phyloP scores from a whole-genome alignment of 1,140 invertebrate species.

The Diabrotica virgifera region DNA sequence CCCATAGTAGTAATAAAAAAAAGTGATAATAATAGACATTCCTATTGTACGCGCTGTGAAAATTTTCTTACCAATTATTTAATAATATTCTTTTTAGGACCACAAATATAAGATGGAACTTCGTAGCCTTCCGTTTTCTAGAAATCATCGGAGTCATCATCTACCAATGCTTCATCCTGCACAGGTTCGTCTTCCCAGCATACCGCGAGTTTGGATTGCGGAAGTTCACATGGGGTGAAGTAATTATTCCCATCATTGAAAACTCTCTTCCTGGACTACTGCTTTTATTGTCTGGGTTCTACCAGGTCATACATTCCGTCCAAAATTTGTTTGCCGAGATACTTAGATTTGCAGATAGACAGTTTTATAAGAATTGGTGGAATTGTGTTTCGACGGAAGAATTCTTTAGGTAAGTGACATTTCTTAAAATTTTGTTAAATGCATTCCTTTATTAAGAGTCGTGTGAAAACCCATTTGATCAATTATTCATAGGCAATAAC shows the following conservation, averaged over 20 bases:
- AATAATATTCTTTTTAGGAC: slow-evolving; percentile 23
- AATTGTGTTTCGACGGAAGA: slow-evolving; percentile 74
- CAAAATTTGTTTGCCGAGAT: slow-evolving; percentile 87
- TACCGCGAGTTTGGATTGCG: slow-evolving; percentile 67
- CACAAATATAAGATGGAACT: slow-evolving; percentile 68
- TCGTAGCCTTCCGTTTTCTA: slow-evolving; percentile 65
- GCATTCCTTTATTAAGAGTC: no score
- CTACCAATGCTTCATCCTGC: slow-evolving; percentile 75
- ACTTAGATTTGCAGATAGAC: slow-evolving; percentile 78
- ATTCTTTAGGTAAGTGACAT: slow-evolving; percentile 60
- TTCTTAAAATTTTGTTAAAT: no score
- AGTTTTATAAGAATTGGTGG: slow-evolving; percentile 96
- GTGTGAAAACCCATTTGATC: no score
- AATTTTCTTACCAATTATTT: no score
- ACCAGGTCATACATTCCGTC: slow-evolving; percentile 83
- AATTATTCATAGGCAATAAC: no score
- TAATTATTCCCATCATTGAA: slow-evolving; percentile 55
- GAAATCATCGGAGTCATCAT: slow-evolving; percentile 77
- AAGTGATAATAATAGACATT: no score
- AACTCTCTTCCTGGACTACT: slow-evolving; percentile 73
- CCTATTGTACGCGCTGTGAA: no score
- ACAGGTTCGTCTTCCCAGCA: slow-evolving; percentile 67
- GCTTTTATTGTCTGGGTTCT: slow-evolving; percentile 75
- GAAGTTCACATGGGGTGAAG: slow-evolving; percentile 26
- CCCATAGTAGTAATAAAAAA: no score